Evolutionary conservation across 2,797 vertebrate genomes (phyloP), one percentile per base, ranked within the genome.

Genomic region (Coregonus ussuriensis): DNA sequence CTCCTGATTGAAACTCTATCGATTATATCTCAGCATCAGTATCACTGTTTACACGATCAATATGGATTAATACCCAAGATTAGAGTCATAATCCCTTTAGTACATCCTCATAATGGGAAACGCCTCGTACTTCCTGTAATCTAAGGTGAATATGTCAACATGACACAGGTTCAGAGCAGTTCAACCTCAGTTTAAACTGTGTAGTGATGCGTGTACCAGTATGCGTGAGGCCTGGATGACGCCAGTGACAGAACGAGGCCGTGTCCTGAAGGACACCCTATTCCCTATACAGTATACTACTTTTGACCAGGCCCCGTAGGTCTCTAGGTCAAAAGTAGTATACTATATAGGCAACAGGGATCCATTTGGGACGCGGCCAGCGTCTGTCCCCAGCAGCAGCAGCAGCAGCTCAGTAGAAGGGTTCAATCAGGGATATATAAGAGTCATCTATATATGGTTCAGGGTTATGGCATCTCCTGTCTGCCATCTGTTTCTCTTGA

Each of bases 401-500:
- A 13, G 31, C 59, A 63, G 59, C 59, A 63, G 59, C 21, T 63
- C 59, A 25, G 59, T 63, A 25, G 59, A 63, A 63, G 21, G 3
- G 59, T 25, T 4, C 16, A 52, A 16, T n/a, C 66, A 33, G 66
- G 4, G 31, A 14, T 16, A 59, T n/a, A 4, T 5, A 25, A 62
- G 59, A 63, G 59, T 63, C 6, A 21, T 59, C 66, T 4, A 68
- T 7, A 69, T 37, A 41, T 65, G 9, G 13, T 15, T 74, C 15
- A 68, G 65, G 71, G 5, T 16, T 75, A 56, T 33, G 15, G 56
- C 78, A 47, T 6, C 63, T 29, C 37, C 25, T 1, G 66, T 70
- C 41, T 74, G n/a, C 79, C 85, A 82, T 68, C 81, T 87, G 82
- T 71, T 83, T 76, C 33, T 70, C 4, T 54, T 73, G 70, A 33